Evolutionary conservation across 2,888 invertebrate species (phyloP), one percentile per base, ranked within the genome.

Genomic region (Caradrina kadenii): DNA sequence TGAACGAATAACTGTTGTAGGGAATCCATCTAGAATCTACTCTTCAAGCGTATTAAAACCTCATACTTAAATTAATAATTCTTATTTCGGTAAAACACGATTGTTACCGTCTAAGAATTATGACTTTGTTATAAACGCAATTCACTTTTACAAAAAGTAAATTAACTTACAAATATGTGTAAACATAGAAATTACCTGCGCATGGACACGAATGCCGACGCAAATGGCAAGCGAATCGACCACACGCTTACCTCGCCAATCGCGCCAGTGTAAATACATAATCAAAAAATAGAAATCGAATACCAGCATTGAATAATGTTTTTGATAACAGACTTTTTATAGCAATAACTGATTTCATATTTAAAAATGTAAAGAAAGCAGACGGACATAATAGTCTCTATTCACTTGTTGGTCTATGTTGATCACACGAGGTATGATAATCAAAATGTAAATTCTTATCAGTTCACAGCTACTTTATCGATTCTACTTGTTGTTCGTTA

Each of bases 151-250:
- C 4, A 45, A 52, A 17, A 62, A 22, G 13, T 52, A 50, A 35
- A 62, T 19, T 45, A 22, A 22, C 17, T 35, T 35, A 52, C 22
- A 11, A 42, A 35, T 35, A 35, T 31, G 50, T 72, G 62, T 69
- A 72, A 63, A 45, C 45, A 62, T 35, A 48, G 8, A 45, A 17
- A 45, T 71, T 52, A 45, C 7, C 5, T 52, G 42, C 19, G 31
- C 61, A 26, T 35, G 11, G 35, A 17, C 66, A 39, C 39, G 39
- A 59, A 49, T 59, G 15, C 49, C 61, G 49, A 70, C 54, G 50
- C 60, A 52, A 69, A 63, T 63, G 52, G 45, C n/a, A 39, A 62
- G 19, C 35, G 15, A 72, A 72, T 11, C 52, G 72, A 53, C 45
- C 35, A 48, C 19, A 39, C 26, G n/a, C 26, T 26, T n/a, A 21